Evolutionary conservation across 1,140 invertebrate species (phyloP).

Genomic region (Drosophila kurseongensis): DNA sequence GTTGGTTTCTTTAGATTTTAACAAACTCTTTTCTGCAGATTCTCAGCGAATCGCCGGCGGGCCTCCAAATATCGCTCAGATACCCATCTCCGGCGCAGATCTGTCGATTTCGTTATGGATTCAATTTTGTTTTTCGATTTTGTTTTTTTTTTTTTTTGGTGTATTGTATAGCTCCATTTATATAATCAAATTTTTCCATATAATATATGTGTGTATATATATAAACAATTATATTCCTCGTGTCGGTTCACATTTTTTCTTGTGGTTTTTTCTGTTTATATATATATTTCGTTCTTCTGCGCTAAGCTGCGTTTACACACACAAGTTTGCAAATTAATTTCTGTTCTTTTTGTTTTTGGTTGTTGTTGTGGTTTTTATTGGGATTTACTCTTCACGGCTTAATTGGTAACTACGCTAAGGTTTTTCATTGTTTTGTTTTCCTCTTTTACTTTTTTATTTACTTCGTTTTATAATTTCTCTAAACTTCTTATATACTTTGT

Average conservation of each 20-base stretch:
- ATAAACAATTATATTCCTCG: conserved; percentile 80
- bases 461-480: conserved; percentile 76
- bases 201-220: conserved; percentile 79
- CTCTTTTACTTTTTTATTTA: conserved; percentile 56
- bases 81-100: conserved; percentile 19
- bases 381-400: conserved; percentile 67
- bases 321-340: conserved; percentile 66
- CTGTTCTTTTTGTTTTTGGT: conserved; percentile 29
- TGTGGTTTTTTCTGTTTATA: conserved; percentile 55
- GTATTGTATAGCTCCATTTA: conserved; percentile 81
- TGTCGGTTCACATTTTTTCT: conserved; percentile 38
- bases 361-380: conserved; percentile 47
- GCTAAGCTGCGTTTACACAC: conserved; percentile 56
- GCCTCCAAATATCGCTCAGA: conserved; percentile 20
- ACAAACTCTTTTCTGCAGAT: conserved; percentile 57
- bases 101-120: conserved; percentile 56
- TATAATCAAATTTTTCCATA: conserved; percentile 77
- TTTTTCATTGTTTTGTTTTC: conserved; percentile 62
- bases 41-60: conserved; percentile 10
- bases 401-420: conserved; percentile 79
- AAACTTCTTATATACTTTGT: conserved; percentile 78
- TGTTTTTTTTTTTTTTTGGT: conserved; percentile 28
- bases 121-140: conserved; percentile 28
- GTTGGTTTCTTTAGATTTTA: conserved; percentile 60
- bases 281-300: conserved; percentile 43